Conservation (phyloP, 1,140 invertebrate species). For the Drosophila mayri region DNA sequence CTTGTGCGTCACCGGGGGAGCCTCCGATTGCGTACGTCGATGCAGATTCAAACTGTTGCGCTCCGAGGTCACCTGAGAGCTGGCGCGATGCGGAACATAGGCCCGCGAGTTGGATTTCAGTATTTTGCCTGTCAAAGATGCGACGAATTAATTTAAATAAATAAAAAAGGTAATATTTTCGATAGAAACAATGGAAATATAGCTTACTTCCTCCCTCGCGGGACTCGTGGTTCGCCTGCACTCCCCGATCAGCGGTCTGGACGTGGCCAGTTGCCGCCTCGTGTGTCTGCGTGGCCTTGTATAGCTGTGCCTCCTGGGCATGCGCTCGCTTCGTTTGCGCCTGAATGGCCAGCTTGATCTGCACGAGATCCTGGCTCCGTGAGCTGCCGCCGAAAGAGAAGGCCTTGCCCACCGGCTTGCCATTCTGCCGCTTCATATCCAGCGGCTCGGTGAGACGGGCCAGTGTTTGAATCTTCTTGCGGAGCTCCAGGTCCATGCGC, state of each 20-base stretch:
- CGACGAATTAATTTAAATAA: background rate
- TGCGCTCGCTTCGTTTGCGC: conserved; percentile 85
- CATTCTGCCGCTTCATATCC: conserved; percentile 69
- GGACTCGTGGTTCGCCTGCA: conserved; percentile 74
- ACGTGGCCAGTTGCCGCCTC: conserved; percentile 55
- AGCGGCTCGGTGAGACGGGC: conserved; percentile 86
- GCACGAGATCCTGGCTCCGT: conserved; percentile 86
- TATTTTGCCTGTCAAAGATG: conserved; percentile 44
- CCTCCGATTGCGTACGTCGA: conserved; percentile 77
- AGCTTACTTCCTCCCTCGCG: conserved; percentile 67
- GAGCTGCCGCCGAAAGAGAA: conserved; percentile 78
- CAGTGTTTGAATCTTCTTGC: conserved; percentile 87
- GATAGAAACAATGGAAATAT: background rate
- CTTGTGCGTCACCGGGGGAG: conserved; percentile 58
- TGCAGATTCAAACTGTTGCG: conserved; percentile 67
- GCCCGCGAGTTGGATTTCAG: conserved; percentile 75
- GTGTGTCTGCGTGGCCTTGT: conserved; percentile 78
- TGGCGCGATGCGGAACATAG: conserved; percentile 71
- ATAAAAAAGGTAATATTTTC: background rate
- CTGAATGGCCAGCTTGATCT: conserved; percentile 87
- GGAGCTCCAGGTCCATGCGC: conserved; percentile 87
- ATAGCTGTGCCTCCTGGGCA: conserved; percentile 73
- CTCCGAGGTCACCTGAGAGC: conserved; percentile 62
- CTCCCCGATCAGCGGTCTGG: conserved; percentile 75
- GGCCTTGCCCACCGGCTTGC: conserved; percentile 72